These are phyloP conservation scores for Leptopilina drosophilae DNA, from an alignment of 2,888 invertebrate species.

Conservation along the genomic window DNA sequence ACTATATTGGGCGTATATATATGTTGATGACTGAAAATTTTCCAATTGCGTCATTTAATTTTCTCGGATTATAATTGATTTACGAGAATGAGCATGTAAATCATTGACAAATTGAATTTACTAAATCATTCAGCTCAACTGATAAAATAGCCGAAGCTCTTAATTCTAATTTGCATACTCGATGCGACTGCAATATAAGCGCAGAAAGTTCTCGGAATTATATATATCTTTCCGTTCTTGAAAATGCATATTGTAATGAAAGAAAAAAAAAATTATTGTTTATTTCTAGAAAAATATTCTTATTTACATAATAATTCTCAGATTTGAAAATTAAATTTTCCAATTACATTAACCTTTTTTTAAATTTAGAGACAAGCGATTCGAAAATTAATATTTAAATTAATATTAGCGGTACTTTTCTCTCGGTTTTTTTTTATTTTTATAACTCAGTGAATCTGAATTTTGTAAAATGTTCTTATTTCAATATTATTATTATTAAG, in stretches of 20 bases:
- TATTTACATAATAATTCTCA: too few relatives aligned
- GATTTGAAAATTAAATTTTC: too few relatives aligned
- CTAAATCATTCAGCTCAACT: slow-evolving; percentile 20
- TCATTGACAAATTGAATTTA: slow-evolving; percentile 23
- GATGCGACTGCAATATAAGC: background rate
- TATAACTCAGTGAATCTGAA: too few relatives aligned
- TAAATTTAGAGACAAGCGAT: too few relatives aligned
- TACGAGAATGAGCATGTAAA: slow-evolving; percentile 11
- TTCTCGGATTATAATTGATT: slow-evolving; percentile 11
- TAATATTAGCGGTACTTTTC: too few relatives aligned
- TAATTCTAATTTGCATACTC: slow-evolving; percentile 14
- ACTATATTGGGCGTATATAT: background rate
- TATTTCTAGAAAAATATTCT: background rate
- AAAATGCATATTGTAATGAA: background rate
- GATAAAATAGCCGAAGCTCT: slow-evolving; percentile 9
- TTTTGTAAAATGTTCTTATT: too few relatives aligned
- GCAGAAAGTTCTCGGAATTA: slow-evolving; percentile 13
- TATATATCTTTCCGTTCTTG: background rate
- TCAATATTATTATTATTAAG: too few relatives aligned
- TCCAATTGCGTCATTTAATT: slow-evolving; percentile 9
- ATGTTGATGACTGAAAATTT: background rate
- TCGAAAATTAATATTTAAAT: too few relatives aligned
- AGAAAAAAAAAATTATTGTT: slow-evolving; percentile 2
- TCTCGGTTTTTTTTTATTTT: too few relatives aligned
- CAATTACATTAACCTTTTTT: too few relatives aligned